Evolutionary conservation across 2,888 invertebrate species (phyloP).

Genomic region (Osedax fenrisi): DNA sequence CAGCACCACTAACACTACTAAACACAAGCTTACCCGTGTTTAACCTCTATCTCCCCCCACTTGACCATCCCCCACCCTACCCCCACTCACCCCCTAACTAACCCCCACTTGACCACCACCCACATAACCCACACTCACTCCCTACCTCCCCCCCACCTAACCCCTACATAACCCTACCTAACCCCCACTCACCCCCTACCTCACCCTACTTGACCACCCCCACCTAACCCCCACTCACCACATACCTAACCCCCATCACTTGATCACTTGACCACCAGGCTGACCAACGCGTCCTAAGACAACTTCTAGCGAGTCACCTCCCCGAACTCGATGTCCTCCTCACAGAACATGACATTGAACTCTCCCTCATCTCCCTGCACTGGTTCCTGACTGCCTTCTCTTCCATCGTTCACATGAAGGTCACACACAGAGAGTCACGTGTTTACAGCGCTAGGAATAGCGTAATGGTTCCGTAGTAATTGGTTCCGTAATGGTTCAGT

Average conservation of each 20-base stretch:
- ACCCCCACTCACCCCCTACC: conserved; percentile 55
- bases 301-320: conserved; percentile 74
- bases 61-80: no score
- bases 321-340: conserved; percentile 76
- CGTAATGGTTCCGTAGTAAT: no score
- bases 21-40: no score
- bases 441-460: no score
- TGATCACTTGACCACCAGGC: conserved; percentile 59
- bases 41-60: no score
- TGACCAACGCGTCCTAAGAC: conserved; percentile 85
- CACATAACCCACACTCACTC: no score
- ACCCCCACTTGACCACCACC: no score
- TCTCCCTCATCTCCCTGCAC: conserved; percentile 84
- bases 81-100: no score
- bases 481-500: no score
- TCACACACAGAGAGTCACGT: no score
- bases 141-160: background rate
- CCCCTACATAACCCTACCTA: background rate
- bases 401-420: conserved; percentile 87
- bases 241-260: no score
- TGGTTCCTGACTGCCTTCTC: conserved; percentile 96
- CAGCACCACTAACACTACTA: no score
- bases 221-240: conserved; percentile 78
- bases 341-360: conserved; percentile 69
- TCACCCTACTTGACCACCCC: conserved; percentile 85